Evolutionary conservation across 1,140 invertebrate genomes (phyloP).

Genomic region (Orius laevigatus): DNA sequence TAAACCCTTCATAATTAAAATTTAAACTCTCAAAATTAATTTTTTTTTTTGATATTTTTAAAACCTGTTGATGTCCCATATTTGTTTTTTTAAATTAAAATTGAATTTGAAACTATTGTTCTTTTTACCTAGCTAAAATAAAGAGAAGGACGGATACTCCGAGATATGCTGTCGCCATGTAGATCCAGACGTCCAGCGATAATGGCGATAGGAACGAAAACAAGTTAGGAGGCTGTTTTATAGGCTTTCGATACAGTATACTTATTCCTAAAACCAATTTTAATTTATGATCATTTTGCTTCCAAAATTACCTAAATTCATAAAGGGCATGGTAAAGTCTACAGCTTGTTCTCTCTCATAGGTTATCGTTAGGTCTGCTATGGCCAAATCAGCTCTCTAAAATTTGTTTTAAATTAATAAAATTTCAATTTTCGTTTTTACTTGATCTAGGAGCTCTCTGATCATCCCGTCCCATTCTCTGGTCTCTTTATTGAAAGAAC

Average conservation of each 20-base stretch:
- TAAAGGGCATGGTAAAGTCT: conserved; percentile 91
- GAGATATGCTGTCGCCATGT: conserved; percentile 85
- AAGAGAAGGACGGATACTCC: conserved; percentile 86
- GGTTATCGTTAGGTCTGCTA: conserved; percentile 86
- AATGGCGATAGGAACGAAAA: conserved; percentile 90
- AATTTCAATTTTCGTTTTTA: conserved; percentile 19
- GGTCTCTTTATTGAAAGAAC: conserved; percentile 54
- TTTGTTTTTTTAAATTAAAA: no score
- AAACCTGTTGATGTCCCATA: conserved; percentile 1
- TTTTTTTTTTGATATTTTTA: neutral
- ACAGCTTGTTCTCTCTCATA: conserved; percentile 78
- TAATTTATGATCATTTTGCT: no score
- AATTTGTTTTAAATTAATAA: conserved; percentile 2
- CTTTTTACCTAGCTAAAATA: conserved; percentile 66
- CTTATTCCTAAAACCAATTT: conserved; percentile 45
- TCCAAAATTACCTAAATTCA: conserved; percentile 57
- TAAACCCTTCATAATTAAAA: neutral
- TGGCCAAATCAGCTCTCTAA: conserved; percentile 78
- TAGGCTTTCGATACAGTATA: conserved; percentile 80
- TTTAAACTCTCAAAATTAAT: neutral
- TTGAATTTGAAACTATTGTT: conserved; percentile 2
- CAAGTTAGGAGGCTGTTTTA: conserved; percentile 77
- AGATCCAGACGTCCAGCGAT: conserved; percentile 88
- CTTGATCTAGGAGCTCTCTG: conserved; percentile 63
- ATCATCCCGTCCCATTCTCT: conserved; percentile 93